Percentiles rank a stretch among this genome's conserved stretches.
Evolutionary conservation across 2,113 vertebrate species (phyloP).

Genomic region (Tachycineta bicolor): DNA sequence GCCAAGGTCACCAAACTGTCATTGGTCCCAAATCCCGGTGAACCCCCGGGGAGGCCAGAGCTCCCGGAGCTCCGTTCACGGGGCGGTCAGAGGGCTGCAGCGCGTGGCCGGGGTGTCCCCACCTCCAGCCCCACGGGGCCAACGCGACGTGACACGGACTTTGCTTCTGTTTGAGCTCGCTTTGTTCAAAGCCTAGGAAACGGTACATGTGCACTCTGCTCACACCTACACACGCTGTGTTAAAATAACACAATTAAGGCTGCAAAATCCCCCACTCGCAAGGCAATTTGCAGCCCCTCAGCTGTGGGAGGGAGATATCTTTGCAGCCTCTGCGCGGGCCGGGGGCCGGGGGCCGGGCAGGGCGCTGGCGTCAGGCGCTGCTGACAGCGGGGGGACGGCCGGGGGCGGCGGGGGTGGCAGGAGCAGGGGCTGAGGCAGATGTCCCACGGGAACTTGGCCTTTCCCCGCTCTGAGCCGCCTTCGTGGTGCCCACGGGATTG

Average conservation of each 20-base stretch:
- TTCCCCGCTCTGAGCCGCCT: background rate
- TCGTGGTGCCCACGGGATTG: rapidly evolving
- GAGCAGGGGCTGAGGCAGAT: background rate
- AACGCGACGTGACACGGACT: background rate
- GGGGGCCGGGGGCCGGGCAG: background rate
- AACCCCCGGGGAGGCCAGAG: background rate
- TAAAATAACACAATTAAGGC: slow-evolving; percentile 65
- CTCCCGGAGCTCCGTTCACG: background rate
- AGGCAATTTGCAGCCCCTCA: slow-evolving; percentile 59
- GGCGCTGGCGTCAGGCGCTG: slow-evolving; percentile 12
- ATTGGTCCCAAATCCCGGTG: background rate
- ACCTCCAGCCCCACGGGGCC: background rate
- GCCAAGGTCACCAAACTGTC: background rate
- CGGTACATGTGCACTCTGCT: slow-evolving; percentile 51
- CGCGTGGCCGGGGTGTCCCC: background rate
- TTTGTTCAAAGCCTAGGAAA: slow-evolving; percentile 62
- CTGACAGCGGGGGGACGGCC: background rate
- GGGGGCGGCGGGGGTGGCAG: background rate
- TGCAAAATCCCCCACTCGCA: slow-evolving; percentile 56
- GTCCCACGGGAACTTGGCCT: background rate
- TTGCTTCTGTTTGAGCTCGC: slow-evolving; percentile 6
- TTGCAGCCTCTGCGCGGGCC: slow-evolving; percentile 23
- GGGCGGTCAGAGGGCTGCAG: background rate
- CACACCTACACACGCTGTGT: slow-evolving; percentile 61
- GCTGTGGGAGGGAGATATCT: slow-evolving; percentile 51